Conservation (phyloP, 2,113 vertebrate genomes). For the Oceanodroma tethys region DNA sequence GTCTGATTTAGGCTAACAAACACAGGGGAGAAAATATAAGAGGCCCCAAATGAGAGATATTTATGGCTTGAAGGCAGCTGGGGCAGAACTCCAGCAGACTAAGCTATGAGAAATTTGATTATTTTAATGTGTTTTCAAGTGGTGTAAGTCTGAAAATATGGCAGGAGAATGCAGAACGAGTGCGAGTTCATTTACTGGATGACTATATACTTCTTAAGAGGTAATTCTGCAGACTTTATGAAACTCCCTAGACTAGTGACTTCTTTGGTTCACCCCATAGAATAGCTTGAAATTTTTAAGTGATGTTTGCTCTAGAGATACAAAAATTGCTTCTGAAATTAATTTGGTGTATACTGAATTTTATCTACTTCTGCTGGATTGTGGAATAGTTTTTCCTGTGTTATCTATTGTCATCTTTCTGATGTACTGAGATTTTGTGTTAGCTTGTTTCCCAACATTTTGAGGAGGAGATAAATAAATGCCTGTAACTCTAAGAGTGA, state of each 20-base stretch:
- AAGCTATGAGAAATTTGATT: background rate
- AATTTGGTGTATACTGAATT: conserved; percentile 66
- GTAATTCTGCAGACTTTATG: background rate
- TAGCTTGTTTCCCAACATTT: conserved; percentile 32
- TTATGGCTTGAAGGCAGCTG: background rate
- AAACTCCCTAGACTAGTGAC: background rate
- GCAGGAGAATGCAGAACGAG: background rate
- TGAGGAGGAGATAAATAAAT: conserved; percentile 38
- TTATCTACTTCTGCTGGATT: conserved; percentile 64
- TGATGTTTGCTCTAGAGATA: conserved; percentile 53
- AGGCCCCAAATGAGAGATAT: background rate
- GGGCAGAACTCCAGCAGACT: background rate
- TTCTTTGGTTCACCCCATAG: conserved; percentile 13
- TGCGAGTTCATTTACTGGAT: background rate
- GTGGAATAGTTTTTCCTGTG: conserved; percentile 54
- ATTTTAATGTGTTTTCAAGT: background rate
- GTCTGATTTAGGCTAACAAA: background rate
- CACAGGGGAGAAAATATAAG: background rate
- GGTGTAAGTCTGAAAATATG: background rate
- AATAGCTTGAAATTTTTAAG: conserved; percentile 17
- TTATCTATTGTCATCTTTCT: conserved; percentile 43
- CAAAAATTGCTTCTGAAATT: conserved; percentile 72
- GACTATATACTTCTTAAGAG: background rate
- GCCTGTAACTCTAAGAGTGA: conserved; percentile 5
- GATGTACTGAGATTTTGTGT: conserved; percentile 61